These are phyloP conservation scores for Listrodromus nycthemerus DNA, from an alignment of 2,888 invertebrate genomes.

Conservation along the genomic window DNA sequence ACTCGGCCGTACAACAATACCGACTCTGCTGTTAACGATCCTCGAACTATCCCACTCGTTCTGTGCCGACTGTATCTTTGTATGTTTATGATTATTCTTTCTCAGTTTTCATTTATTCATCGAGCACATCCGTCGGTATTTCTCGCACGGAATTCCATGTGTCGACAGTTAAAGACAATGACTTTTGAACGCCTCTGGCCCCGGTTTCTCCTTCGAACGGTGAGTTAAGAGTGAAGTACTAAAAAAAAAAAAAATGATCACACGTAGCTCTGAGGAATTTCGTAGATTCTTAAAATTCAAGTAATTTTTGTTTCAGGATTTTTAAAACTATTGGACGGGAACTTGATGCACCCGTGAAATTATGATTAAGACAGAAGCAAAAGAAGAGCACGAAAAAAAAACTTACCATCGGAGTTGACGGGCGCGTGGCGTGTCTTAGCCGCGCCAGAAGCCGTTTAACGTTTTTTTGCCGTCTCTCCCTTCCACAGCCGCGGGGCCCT, in stretches of 20 bases:
- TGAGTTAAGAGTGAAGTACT: neutral
- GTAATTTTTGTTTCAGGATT: neutral
- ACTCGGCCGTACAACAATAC: conserved; percentile 71
- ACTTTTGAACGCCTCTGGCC: neutral
- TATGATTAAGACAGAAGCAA: neutral
- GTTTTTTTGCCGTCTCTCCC: conserved; percentile 11
- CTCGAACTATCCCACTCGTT: conserved; percentile 56
- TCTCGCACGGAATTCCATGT: conserved; percentile 6
- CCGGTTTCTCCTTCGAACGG: neutral
- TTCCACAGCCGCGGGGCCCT: neutral
- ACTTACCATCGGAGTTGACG: conserved; percentile 23
- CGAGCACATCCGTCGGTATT: conserved; percentile 11
- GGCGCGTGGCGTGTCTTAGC: conserved; percentile 19
- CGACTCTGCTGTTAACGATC: conserved; percentile 68
- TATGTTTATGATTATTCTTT: conserved; percentile 24
- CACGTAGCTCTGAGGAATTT: neutral
- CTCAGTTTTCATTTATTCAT: conserved; percentile 34
- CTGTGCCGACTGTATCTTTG: conserved; percentile 12
- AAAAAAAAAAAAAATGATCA: neutral
- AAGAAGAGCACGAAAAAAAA: conserved; percentile 18
- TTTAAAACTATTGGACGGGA: neutral
- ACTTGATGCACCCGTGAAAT: neutral
- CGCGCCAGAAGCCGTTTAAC: conserved; percentile 19
- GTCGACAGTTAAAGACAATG: neutral
- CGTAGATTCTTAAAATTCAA: neutral